Percentiles rank a stretch among this genome's conserved stretches.
phyloP scores from a whole-genome alignment of 92 coral and sea anemone genomes.

The Desmophyllum pertusum region DNA sequence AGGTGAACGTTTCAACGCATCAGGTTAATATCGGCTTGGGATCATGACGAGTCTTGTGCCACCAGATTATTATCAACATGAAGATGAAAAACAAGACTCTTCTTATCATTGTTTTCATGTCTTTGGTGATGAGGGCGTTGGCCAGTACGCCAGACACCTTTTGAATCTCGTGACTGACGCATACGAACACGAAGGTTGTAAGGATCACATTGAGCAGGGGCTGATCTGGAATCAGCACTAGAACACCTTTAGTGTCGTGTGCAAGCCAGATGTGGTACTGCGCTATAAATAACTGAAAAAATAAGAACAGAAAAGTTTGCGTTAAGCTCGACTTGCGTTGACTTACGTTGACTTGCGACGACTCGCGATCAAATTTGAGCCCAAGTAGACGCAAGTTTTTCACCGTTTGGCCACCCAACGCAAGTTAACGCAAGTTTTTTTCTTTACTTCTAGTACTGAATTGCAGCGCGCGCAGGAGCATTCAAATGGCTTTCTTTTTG shows the following conservation, averaged over 20 bases:
- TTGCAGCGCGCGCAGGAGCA: no score
- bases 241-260: conserved; percentile 88
- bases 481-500: no score
- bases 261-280: conserved; percentile 99
- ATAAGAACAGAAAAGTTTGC: neutral
- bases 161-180: conserved; percentile 91
- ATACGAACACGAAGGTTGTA: conserved; percentile 92
- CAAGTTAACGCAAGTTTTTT: no score
- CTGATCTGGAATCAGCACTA: conserved; percentile 89
- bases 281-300: conserved; percentile 86
- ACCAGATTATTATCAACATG: conserved; percentile 92
- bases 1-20: neutral
- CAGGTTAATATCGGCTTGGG: conserved; percentile 69
- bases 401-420: no score
- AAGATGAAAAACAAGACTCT: conserved; percentile 86
- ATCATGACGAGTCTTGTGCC: conserved; percentile 96
- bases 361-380: no score
- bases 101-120: conserved; percentile 82
- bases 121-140: conserved; percentile 85
- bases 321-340: no score
- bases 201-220: conserved; percentile 83
- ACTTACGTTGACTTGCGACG: no score
- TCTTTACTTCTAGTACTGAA: no score
- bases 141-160: conserved; percentile 80
- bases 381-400: no score